Evolutionary conservation across 1,140 invertebrate genomes (phyloP).

Genomic region (Mercenaria mercenaria): DNA sequence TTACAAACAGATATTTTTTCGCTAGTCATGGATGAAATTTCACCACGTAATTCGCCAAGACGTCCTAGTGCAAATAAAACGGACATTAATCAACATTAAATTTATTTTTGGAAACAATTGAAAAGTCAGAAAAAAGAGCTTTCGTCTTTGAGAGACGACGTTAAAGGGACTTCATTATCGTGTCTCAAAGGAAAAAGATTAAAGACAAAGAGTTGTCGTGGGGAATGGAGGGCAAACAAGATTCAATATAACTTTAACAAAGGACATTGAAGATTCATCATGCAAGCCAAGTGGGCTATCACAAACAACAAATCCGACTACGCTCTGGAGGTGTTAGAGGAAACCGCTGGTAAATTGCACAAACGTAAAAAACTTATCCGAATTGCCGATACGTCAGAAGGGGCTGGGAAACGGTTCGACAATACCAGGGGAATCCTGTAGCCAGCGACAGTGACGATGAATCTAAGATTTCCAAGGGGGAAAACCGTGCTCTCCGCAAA

Average conservation of each 20-base stretch:
- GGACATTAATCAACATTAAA: neutral
- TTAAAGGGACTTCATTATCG: neutral
- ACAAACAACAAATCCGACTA: neutral
- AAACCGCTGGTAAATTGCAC: neutral
- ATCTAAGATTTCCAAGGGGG: neutral
- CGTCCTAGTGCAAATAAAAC: too few relatives aligned
- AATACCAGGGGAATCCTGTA: conserved; percentile 7
- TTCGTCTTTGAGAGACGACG: neutral
- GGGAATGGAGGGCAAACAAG: neutral
- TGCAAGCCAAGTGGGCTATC: neutral
- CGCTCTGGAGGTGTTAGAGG: neutral
- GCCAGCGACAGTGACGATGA: conserved; percentile 20
- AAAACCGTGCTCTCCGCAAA: neutral
- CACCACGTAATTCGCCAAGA: too few relatives aligned
- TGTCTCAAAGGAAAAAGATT: conserved; percentile 9
- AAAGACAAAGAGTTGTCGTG: conserved; percentile 2
- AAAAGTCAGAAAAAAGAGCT: neutral
- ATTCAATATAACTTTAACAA: neutral
- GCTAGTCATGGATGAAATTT: neutral
- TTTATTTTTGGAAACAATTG: neutral
- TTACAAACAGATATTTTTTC: neutral
- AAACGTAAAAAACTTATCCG: conserved; percentile 8
- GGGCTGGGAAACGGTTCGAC: conserved; percentile 24
- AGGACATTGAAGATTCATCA: neutral
- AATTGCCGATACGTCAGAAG: conserved; percentile 1